Evolutionary conservation across 2,113 vertebrate genomes (phyloP).

Genomic region (Micronycteris hirsuta): DNA sequence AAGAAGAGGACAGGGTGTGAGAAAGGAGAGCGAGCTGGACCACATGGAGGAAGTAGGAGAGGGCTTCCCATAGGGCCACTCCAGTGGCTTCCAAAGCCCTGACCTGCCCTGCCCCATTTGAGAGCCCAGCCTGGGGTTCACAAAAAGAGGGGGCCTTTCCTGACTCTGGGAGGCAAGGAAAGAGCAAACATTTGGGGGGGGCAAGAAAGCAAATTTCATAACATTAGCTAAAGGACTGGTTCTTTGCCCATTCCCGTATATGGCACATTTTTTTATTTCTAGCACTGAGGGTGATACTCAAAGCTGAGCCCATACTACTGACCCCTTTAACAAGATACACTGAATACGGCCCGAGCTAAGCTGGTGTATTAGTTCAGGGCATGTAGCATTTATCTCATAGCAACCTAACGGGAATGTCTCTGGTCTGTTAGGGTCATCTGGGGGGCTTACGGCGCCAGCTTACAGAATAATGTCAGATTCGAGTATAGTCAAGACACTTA

Average conservation of each 20-base stretch:
- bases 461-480: background rate
- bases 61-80: background rate
- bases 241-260: background rate
- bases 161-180: background rate
- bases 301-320: background rate
- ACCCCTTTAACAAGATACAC: background rate
- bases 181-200: background rate
- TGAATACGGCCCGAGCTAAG: background rate
- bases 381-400: background rate
- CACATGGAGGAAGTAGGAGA: background rate
- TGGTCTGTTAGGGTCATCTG: background rate
- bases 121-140: background rate
- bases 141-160: background rate
- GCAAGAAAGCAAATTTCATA: background rate
- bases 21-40: background rate
- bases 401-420: background rate
- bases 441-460: conserved; percentile 26
- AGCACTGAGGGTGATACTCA: background rate
- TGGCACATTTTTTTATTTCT: background rate
- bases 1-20: background rate
- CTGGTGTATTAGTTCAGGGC: background rate
- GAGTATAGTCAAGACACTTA: conserved; percentile 41
- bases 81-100: background rate
- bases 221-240: background rate
- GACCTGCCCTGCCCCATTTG: background rate